phyloP scores from a whole-genome alignment of 2,888 invertebrate genomes.

The Archaeoteleia sp. region DNA sequence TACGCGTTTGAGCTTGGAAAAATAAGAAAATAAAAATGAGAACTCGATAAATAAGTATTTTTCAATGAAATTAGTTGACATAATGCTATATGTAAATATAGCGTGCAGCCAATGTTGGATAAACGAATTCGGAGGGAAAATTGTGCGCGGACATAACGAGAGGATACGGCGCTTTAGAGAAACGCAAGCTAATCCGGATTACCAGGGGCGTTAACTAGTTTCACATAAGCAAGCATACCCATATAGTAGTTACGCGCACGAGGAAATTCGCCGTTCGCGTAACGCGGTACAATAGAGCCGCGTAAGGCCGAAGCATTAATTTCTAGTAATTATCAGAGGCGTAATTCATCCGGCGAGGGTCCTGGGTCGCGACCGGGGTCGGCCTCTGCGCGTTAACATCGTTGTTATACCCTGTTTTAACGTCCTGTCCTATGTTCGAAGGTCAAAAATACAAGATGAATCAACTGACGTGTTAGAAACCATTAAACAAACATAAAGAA shows the following conservation, averaged over 20 bases:
- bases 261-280: constrained; percentile 37
- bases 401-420: constrained; percentile 75
- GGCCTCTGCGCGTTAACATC: constrained; percentile 73
- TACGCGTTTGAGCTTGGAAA: no score
- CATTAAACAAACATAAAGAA: constrained; percentile 11
- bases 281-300: constrained; percentile 42
- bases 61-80: background rate
- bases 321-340: constrained; percentile 73
- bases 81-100: constrained; percentile 13
- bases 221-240: constrained; percentile 53
- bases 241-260: constrained; percentile 48
- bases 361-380: constrained; percentile 71
- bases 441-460: constrained; percentile 44
- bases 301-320: constrained; percentile 66
- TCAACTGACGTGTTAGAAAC: constrained; percentile 4
- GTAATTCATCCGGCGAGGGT: constrained; percentile 71
- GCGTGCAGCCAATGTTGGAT: constrained; percentile 17
- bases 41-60: background rate
- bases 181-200: constrained; percentile 50
- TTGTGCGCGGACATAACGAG: constrained; percentile 31
- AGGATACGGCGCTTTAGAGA: constrained; percentile 41
- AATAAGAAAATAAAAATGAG: background rate
- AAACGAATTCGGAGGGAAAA: constrained; percentile 32
- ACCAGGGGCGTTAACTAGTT: constrained; percentile 51
- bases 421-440: constrained; percentile 61